A percentile compares a stretch with the other conserved stretches of the same genome.
These are phyloP conservation scores for Conomelus anceps DNA, from an alignment of 2,888 invertebrate genomes.

Conservation along the genomic window DNA sequence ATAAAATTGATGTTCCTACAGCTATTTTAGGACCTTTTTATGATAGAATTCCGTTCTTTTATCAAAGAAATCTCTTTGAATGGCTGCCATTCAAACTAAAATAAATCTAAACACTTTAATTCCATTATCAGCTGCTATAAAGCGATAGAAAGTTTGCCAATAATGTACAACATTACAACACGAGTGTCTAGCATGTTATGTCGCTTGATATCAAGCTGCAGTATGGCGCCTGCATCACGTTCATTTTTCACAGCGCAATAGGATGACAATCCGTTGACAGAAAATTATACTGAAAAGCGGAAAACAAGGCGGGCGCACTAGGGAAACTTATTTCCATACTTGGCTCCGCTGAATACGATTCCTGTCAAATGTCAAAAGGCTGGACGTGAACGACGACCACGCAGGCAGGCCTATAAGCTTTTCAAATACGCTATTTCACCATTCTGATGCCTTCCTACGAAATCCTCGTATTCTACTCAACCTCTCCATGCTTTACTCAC, in stretches of 20 bases:
- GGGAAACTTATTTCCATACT: neutral
- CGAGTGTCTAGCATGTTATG: neutral
- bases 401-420: neutral
- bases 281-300: neutral
- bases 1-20: too few species aligned
- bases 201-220: neutral
- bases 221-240: neutral
- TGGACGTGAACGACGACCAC: neutral
- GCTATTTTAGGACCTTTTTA: too few species aligned
- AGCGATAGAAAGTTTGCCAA: neutral
- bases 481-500: too few species aligned
- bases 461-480: too few species aligned
- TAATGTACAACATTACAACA: neutral
- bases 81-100: too few species aligned
- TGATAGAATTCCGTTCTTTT: too few species aligned
- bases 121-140: too few species aligned
- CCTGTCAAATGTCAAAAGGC: neutral
- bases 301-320: neutral
- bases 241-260: neutral
- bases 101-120: neutral
- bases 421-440: neutral
- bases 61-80: too few species aligned
- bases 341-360: neutral
- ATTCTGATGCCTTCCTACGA: neutral
- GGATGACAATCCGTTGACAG: neutral